Base-by-base conservation (phyloP, 2,113 vertebrate genomes). In the Gyps fulvus region DNA sequence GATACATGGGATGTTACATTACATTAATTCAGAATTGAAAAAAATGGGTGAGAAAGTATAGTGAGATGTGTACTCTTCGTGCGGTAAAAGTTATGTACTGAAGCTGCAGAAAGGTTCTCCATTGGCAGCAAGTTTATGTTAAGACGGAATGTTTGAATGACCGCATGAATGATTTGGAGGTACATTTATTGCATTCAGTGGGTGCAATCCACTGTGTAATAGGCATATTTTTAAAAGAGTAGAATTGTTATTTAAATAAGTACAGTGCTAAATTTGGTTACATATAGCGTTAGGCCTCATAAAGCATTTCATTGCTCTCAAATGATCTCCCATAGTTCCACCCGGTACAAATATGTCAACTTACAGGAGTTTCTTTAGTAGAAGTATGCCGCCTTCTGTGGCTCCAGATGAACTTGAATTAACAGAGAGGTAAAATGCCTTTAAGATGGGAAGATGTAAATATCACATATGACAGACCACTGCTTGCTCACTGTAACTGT, bases 251-350 rank as follows among this genome's bases (percentile, higher is more conserved):
- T 96, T 98, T 97, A 96, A 98, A 88, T 94, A 97, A 98, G 87
- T 96, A 59, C 87, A 97, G 59, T 96, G 90, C 95, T 97, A 95
- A 97, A 97, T 97, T 97, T 98, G 93, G 96, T 93, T 95, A 94
- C 57, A 36, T 97, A 65, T 83, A 42, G 88, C 43, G 31, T 88
- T 96, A 94, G 83, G 93, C 80, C 79, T 96, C 93, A 94, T 97
- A 93, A 97, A 98, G 93, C 43, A 26, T 96, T 96, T 96, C 77
- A 93, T 86, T 97, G 93, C 90, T 95, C 82, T 83, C 94, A 79
- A 55, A 89, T 95, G 96, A 94, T 97, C 92, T 97, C 94, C 87
- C 93, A 93, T 90, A 95, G 85, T 95, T 94, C 94, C 73, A 69
- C 71, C 96, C 2, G 5, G 47, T 87, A 90, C 88, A 90, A 95